Evolutionary conservation across 2,113 vertebrate genomes (phyloP).

Genomic region (Cryptomyrus ogoouensis): DNA sequence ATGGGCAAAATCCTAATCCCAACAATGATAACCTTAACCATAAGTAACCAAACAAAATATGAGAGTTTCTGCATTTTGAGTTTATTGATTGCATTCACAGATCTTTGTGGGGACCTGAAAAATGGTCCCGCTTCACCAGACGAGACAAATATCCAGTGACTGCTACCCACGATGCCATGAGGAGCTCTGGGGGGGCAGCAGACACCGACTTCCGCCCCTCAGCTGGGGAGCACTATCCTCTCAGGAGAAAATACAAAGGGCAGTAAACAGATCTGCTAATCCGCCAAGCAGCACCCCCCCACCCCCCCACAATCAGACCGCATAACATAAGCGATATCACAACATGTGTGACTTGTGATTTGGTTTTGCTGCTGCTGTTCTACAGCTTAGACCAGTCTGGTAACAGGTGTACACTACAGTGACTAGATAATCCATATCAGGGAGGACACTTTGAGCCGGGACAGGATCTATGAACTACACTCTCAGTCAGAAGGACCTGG

Average conservation of each 20-base stretch:
- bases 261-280: background rate
- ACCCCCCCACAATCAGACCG: too few species aligned
- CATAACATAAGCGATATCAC: background rate
- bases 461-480: background rate
- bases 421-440: background rate
- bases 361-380: background rate
- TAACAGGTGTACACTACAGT: background rate
- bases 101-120: too few species aligned
- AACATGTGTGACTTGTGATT: background rate
- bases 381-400: background rate
- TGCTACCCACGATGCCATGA: background rate
- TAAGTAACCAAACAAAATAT: too few species aligned
- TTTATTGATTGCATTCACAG: too few species aligned
- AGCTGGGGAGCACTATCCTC: background rate
- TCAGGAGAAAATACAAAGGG: background rate
- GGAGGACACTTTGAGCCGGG: background rate
- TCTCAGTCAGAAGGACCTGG: background rate
- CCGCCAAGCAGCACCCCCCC: too few species aligned
- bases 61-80: too few species aligned
- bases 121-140: background rate
- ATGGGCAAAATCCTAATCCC: too few species aligned
- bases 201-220: background rate
- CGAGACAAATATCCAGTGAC: background rate
- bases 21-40: too few species aligned
- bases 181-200: background rate